These are phyloP conservation scores for Pelecanoides urinatrix DNA, from an alignment of 2,113 vertebrate species.

Conservation along the genomic window DNA sequence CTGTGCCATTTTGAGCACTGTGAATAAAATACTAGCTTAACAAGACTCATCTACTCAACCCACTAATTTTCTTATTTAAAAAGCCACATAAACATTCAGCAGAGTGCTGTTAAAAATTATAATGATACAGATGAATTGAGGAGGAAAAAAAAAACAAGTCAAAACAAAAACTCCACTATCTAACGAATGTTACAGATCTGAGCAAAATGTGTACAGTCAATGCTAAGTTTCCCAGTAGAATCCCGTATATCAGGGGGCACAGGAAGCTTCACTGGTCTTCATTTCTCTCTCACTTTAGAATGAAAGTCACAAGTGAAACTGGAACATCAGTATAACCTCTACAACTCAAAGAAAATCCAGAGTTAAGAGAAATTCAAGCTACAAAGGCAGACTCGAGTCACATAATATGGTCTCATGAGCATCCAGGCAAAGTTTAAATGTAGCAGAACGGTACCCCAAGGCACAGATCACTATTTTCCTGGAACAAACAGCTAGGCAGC, in stretches of 20 bases:
- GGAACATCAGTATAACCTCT: neutral
- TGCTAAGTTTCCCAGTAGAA: neutral
- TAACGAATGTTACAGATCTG: neutral
- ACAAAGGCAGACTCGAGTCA: neutral
- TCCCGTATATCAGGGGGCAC: neutral
- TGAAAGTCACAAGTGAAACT: neutral
- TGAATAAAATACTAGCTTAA: conserved; percentile 9
- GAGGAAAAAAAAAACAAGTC: neutral
- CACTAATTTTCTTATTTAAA: conserved; percentile 14
- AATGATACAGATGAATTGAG: neutral
- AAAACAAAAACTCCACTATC: neutral
- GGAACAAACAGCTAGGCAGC: neutral
- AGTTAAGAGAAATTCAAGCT: neutral
- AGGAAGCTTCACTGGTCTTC: neutral
- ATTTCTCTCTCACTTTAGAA: neutral
- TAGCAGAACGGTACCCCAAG: neutral
- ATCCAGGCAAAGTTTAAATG: neutral
- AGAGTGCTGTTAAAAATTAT: neutral
- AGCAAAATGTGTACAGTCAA: neutral
- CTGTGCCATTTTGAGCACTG: neutral
- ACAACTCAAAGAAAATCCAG: neutral
- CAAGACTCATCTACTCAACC: neutral
- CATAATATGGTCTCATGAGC: neutral
- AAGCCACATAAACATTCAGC: conserved; percentile 13
- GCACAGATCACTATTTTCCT: neutral